phyloP scores from a whole-genome alignment of 2,888 invertebrate genomes.

The Conops quadrifasciatus region DNA sequence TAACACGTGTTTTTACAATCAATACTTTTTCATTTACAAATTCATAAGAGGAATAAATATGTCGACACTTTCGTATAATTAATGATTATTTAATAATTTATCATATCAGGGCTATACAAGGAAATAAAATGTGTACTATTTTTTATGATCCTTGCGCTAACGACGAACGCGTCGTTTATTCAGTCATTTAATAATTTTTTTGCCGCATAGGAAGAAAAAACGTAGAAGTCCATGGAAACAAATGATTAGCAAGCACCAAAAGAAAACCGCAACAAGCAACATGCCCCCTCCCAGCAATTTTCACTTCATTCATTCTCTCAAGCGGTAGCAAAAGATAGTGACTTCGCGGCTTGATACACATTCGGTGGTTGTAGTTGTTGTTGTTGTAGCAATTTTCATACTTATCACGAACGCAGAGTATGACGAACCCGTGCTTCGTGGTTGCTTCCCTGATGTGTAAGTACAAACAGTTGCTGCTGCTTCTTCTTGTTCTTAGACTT shows the following conservation, averaged over 20 bases:
- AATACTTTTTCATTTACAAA: too few species aligned
- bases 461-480: not conserved
- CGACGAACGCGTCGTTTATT: slow-evolving; percentile 14
- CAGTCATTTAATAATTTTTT: slow-evolving; percentile 8
- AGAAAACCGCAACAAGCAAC: slow-evolving; percentile 30
- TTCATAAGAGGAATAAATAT: too few species aligned
- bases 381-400: not conserved
- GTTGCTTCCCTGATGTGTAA: not conserved
- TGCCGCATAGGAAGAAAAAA: not conserved
- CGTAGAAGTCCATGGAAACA: not conserved
- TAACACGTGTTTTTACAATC: too few species aligned
- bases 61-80: too few species aligned
- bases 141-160: too few species aligned
- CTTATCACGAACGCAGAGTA: not conserved
- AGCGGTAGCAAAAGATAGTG: not conserved
- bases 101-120: too few species aligned
- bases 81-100: too few species aligned
- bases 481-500: not conserved
- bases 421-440: slow-evolving; percentile 1
- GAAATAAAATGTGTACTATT: too few species aligned
- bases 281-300: slow-evolving; percentile 9
- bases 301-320: slow-evolving; percentile 31
- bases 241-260: slow-evolving; percentile 22
- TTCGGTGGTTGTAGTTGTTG: slow-evolving; percentile 2
- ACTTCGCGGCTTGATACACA: not conserved